Evolutionary conservation across 2,888 invertebrate genomes (phyloP), one percentile per base, ranked within the genome.

Genomic region (Cheilosia pagana): DNA sequence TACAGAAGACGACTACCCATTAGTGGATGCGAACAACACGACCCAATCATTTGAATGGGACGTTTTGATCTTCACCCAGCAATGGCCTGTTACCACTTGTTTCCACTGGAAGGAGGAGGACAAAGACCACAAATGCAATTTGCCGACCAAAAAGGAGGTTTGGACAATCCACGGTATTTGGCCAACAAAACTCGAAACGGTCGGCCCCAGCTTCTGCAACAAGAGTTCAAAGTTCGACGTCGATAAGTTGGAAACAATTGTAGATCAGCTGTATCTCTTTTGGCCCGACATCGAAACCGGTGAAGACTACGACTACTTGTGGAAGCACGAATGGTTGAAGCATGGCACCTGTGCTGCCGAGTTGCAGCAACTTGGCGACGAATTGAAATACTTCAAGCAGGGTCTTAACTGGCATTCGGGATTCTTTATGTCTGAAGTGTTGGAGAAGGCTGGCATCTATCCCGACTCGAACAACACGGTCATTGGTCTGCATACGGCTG

Each of bases 111-210:
- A 94, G 88, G 94, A 95, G 87, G 91, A 93, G 62, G 93, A 93
- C 59, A 90, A 93, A 0, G 89, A 92, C 0, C 94, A 95, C 88
- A 92, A 93, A 1, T 97, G 97, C 88, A 90, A 91, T 0, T 90
- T 96, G 87, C 96, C 96, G 2, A 90, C 87, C 19, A 92, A 93
- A 59, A 92, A 91, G 14, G 93, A 94, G 65, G 92, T 94, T 2
- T 97, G 97, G 97, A 94, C 95, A 0, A 94, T 97, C 39, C 97
- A 97, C 88, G 97, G 97, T 1, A 93, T 97, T 45, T 97, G 97
- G 97, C 97, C 97, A 0, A 95, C 96, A 0, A 94, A 95, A 89
- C 90, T 93, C 0, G 94, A 95, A 0, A 94, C 93, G 1, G 90
- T 93, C 0, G 96, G 96, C 0, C 97, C 97, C 0, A 90, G 90